Evolutionary conservation across 2,888 invertebrate species (phyloP), one percentile per base, ranked within the genome.

Genomic region (Machimus rusticus): DNA sequence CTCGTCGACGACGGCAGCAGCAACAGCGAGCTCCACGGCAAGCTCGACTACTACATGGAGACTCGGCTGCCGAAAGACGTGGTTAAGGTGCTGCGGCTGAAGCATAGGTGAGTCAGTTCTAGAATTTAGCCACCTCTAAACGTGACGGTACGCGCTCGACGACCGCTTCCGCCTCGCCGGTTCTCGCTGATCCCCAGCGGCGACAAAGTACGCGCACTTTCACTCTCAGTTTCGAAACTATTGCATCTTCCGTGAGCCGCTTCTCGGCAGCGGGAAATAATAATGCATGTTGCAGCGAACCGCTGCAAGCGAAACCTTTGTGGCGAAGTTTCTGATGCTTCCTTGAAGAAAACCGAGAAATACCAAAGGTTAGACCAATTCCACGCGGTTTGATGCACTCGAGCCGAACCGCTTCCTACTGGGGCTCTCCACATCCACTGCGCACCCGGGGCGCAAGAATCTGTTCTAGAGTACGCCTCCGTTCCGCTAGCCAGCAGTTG

Each of bases 1-100:
- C 93, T 99, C 12, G 96, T 99, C n/a, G 99, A 99, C 91, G 99
- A 99, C 93, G 96, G 95, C 92, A 98, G 98, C 89, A 96, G 97
- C 57, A 94, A 97, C 93, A 94, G 91, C 90, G 96, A 94, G 90
- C 93, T 96, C 89, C 95, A 95, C 91, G 96, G 94, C 87, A 95
- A 96, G 90, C 93, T 98, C 86, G 95, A 96, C 89, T 95, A 97
- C 91, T 99, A 98, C 92, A 94, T 98, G 79, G 93, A 94, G 74
- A 96, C 96, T 1, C 93, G 96, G 46, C 93, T 97, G 85, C 95
- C 96, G 16, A 93, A 93, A 2, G 95, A 95, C 88, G 93, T 94
- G 88, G 95, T 98, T 4, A 94, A 94, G 90, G 93, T 99, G 57
- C 93, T 98, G 31, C 94, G 98, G 43, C 94, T 98, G 86, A 94